These are phyloP conservation scores for Acromyrmex charruanus DNA, from an alignment of 1,140 invertebrate genomes.

Conservation along the genomic window DNA sequence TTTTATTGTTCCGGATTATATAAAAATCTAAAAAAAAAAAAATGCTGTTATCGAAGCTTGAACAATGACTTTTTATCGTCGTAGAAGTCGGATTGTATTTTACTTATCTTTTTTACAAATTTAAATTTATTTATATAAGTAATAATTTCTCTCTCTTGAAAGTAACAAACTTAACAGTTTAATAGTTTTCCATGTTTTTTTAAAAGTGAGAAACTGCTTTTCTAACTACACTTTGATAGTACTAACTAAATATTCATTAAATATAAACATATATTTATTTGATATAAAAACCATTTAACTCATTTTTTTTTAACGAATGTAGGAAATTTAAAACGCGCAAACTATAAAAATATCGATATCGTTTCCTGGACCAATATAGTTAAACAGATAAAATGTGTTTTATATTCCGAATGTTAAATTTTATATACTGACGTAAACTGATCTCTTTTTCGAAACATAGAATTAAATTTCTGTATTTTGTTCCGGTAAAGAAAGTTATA, in stretches of 20 bases:
- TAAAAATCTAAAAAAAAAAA: too few species aligned
- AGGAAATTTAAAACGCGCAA: not conserved
- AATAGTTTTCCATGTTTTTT: not conserved
- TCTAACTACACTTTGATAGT: not conserved
- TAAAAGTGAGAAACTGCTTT: not conserved
- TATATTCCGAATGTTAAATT: not conserved
- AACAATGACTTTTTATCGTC: too few species aligned
- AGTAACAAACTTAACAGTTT: too few species aligned
- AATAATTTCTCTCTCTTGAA: not conserved
- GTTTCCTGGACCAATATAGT: not conserved
- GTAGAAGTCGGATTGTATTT: too few species aligned
- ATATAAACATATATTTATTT: too few species aligned
- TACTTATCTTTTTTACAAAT: too few species aligned
- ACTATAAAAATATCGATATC: not conserved
- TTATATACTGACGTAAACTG: not conserved
- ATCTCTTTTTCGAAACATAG: not conserved
- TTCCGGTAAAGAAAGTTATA: not conserved
- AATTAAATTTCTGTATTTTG: too few species aligned
- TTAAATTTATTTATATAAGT: not conserved
- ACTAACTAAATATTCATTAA: too few species aligned
- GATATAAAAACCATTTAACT: too few species aligned
- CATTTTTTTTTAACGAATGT: not conserved
- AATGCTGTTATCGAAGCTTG: too few species aligned
- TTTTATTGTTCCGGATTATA: too few species aligned
- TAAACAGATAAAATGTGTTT: slow-evolving; percentile 2